Evolutionary conservation across 1,140 invertebrate species (phyloP), one percentile per base, ranked within the genome.

Genomic region (Drosophila ironensis): DNA sequence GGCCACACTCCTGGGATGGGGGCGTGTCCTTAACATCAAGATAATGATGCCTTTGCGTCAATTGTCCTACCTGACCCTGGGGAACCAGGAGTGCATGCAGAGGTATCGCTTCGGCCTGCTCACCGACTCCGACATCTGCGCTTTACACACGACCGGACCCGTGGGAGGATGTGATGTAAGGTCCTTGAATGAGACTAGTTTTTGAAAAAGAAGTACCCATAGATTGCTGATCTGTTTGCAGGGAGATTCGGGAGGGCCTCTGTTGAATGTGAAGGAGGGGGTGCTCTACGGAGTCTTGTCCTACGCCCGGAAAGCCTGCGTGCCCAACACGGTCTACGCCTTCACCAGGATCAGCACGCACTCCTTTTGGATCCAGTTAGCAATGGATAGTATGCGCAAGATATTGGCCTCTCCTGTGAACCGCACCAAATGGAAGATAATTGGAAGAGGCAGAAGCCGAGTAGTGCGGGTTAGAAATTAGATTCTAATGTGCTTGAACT

Each of bases 221-320:
- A n/a, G n/a, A n/a, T 27, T 27, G 1, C 3, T 9, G 2, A 1
- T 6, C 24, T 2, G 12, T 7, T 52, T 66, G 0, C 6, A 84
- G 78, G 80, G 80, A 14, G 80, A 84, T 20, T 84, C 80, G 0
- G 80, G 80, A 14, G 74, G 42, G 9, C 80, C 80, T n/a, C 19
- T 84, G 8, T 9, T 86, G 2, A 38, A 71, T 40, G n/a, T 11
- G 6, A 16, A 25, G 1, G 19, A 27, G 1, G 22, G 63, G 0
- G 1, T 1, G 2, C 2, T 84, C 0, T 68, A 50, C 17, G 80
- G 80, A 3, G 1, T 84, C 12, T 60, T 84, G 1, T 86, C 80
- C 0, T 84, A 84, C 28, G 66, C 69, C 2, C 45, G 50, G 12
- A 35, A 16, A 3, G 64, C 80, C 6, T 84, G 80, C 12, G 9